phyloP scores from a whole-genome alignment of 2,797 vertebrate genomes.

The Fistularia tabacaria region DNA sequence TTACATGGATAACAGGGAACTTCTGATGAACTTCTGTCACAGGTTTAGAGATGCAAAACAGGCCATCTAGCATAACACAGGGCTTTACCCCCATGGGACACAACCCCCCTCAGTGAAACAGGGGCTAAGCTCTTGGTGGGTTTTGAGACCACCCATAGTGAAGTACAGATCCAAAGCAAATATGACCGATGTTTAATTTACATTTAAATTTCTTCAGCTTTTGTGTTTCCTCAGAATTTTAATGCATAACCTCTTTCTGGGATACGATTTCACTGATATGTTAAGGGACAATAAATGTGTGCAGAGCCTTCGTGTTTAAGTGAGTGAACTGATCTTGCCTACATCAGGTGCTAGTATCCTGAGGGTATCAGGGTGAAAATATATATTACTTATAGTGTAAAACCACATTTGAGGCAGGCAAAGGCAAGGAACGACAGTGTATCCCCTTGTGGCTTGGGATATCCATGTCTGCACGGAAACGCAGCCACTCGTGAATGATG shows the following conservation, averaged over 20 bases:
- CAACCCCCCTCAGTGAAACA: constrained; percentile 44
- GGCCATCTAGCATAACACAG: constrained; percentile 67
- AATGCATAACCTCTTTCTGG: constrained; percentile 2
- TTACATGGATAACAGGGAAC: constrained; percentile 25
- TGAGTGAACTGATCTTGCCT: constrained; percentile 19
- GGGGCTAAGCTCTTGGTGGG: constrained; percentile 52
- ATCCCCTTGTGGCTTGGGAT: constrained; percentile 53
- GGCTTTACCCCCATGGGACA: constrained; percentile 65
- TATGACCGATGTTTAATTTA: constrained; percentile 5
- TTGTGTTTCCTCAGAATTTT: background rate
- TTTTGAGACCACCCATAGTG: constrained; percentile 72
- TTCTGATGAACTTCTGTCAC: constrained; percentile 47
- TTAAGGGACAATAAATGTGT: constrained; percentile 21
- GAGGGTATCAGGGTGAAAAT: constrained; percentile 29
- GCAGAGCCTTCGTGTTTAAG: constrained; percentile 8
- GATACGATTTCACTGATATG: background rate
- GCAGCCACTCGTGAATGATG: constrained; percentile 55
- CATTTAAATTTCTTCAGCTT: too few relatives aligned
- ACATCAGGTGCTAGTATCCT: constrained; percentile 21
- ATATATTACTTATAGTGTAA: constrained; percentile 39
- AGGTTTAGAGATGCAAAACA: constrained; percentile 60
- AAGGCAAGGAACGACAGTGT: constrained; percentile 45
- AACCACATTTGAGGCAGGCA: constrained; percentile 56
- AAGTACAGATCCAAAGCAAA: constrained; percentile 41
- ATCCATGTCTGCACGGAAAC: constrained; percentile 68